Evolutionary conservation across 2,113 vertebrate genomes (phyloP).

Genomic region (Nettapus auritus): DNA sequence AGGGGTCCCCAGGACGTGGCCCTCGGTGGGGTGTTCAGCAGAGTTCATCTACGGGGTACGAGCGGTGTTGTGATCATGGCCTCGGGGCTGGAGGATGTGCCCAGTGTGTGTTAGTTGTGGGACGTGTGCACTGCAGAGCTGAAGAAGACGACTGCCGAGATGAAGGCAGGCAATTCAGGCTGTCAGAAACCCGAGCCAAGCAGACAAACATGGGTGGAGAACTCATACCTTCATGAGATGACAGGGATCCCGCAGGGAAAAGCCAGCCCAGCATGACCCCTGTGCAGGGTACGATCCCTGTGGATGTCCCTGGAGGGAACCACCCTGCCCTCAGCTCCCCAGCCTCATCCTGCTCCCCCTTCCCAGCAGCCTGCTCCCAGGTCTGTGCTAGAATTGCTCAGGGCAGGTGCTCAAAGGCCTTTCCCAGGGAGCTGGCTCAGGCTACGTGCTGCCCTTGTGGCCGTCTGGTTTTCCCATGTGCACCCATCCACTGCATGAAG

Average conservation of each 20-base stretch:
- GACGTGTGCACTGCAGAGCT: background rate
- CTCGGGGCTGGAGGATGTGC: background rate
- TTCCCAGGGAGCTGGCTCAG: background rate
- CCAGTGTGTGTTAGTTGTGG: accelerated
- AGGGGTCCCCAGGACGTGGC: background rate
- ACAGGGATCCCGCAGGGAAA: background rate
- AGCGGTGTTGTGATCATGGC: background rate
- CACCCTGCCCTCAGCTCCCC: background rate
- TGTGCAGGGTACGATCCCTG: background rate
- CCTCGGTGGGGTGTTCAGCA: background rate
- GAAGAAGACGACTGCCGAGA: background rate
- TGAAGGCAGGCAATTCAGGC: background rate
- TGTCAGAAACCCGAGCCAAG: background rate
- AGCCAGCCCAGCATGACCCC: background rate
- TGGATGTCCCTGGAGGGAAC: background rate
- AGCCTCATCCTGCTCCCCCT: background rate
- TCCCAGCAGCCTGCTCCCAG: background rate
- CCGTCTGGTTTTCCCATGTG: background rate
- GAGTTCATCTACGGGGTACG: background rate
- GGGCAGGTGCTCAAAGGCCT: background rate
- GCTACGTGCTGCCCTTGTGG: accelerated
- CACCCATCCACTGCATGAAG: background rate
- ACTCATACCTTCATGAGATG: background rate
- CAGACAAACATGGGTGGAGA: background rate
- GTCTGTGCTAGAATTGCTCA: background rate